Evolutionary conservation across 2,888 invertebrate species (phyloP), one percentile per base, ranked within the genome.

Genomic region (Nomada goodeniana): DNA sequence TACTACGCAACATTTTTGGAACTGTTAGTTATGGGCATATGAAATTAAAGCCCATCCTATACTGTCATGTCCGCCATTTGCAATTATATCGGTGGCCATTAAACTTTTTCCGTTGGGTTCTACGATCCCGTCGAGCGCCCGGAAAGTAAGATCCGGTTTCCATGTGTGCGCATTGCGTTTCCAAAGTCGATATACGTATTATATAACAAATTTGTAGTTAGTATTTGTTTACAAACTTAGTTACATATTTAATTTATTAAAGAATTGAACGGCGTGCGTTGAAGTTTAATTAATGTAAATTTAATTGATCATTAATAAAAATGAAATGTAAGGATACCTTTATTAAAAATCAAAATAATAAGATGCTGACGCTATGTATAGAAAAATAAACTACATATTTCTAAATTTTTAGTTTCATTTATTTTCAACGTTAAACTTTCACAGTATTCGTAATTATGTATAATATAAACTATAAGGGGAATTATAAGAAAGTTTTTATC

Each of bases 41-140:
- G 84, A 87, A 86, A 86, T 84, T 74, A 82, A 59, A 68, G 70
- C 61, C 76, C 83, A 79, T 85, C 76, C 84, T 87, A 79, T 86
- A 88, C 83, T 83, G 74, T 84, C 83, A 87, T 83, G 90, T 90
- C 90, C 82, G 91, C 91, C 91, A 91, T 91, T 89, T 91, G 88
- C 90, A 85, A 89, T 88, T 84, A 87, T 85, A 57, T 65, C 50
- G 82, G 76, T 52, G 52, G 77, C 83, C 83, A 83, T 82, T 77
- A 82, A 83, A 77, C 69, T 44, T 63, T 83, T 76, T 73, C 76
- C 50, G 59, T 67, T 82, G 73, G 63, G 20, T 60, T 70, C 53
- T 50, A 23, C 23, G 50, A 60, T 53, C 36, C 52, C 53, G 44
- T 71, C 23, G 57, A 60, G 11, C 52, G 57, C 70, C 53, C 11